phyloP scores from a whole-genome alignment of 2,113 vertebrate genomes.

The Rhabdomys dilectus region DNA sequence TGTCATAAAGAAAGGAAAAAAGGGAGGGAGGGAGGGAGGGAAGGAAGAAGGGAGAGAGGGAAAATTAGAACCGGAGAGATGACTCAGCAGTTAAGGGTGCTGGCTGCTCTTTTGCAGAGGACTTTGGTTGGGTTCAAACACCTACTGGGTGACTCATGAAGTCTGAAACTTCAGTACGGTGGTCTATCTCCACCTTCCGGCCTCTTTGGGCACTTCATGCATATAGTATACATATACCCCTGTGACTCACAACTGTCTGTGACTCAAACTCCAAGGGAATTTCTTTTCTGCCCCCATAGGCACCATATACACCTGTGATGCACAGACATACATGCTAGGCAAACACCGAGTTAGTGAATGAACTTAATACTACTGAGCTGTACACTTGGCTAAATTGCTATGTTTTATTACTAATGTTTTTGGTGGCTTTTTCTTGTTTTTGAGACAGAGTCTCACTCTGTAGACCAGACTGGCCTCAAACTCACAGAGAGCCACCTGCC shows the following conservation, averaged over 20 bases:
- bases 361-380: neutral
- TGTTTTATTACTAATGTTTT: neutral
- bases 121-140: neutral
- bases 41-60: rapidly evolving
- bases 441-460: neutral
- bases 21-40: too few species aligned
- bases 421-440: neutral
- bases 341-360: neutral
- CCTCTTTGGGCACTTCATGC: neutral
- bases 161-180: neutral
- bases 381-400: neutral
- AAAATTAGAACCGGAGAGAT: neutral
- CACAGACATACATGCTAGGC: neutral
- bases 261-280: neutral
- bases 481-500: neutral
- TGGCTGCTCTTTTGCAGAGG: neutral
- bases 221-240: neutral
- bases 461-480: neutral
- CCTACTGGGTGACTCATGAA: neutral
- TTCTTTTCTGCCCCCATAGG: neutral
- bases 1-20: neutral
- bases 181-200: neutral
- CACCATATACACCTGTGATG: neutral
- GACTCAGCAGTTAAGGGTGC: neutral
- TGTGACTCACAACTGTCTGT: neutral